Evolutionary conservation across 1,140 invertebrate genomes (phyloP).

Genomic region (Drosophila pectinifera): DNA sequence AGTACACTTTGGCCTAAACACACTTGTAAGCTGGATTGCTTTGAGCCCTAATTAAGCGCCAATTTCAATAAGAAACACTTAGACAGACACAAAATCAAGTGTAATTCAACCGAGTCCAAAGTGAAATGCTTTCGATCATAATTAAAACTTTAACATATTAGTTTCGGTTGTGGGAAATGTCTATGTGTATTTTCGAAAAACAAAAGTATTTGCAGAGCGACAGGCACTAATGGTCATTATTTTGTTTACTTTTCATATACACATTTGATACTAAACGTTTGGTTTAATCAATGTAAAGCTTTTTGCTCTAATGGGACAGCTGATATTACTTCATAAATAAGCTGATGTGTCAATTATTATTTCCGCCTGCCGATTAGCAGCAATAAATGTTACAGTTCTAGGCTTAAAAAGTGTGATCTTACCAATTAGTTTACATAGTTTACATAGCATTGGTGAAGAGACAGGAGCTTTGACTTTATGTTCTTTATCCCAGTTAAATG

Average conservation of each 20-base stretch:
- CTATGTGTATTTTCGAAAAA: not conserved
- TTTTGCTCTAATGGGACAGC: conserved; percentile 1
- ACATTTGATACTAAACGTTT: conserved; percentile 1
- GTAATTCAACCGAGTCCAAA: conserved; percentile 1
- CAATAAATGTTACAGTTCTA: not conserved
- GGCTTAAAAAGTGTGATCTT: conserved; percentile 2
- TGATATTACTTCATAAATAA: conserved; percentile 14
- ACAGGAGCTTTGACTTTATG: not conserved
- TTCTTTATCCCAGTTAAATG: not conserved
- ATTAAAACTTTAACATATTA: conserved; percentile 8
- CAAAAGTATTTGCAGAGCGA: not conserved
- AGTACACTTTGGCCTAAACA: not conserved
- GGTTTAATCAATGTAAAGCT: conserved; percentile 13
- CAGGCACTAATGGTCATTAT: conserved; percentile 5
- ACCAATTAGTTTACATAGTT: conserved; percentile 1
- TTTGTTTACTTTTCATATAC: not conserved
- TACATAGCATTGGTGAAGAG: not conserved
- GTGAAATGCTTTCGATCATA: conserved; percentile 11
- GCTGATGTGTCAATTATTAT: not conserved
- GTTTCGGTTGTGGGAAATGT: not conserved
- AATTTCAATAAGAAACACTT: conserved; percentile 8
- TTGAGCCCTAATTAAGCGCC: conserved; percentile 16
- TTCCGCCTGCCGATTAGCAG: not conserved
- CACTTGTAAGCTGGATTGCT: not conserved
- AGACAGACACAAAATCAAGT: not conserved